Evolutionary conservation across 2,888 invertebrate species (phyloP), one percentile per base, ranked within the genome.

Genomic region (Folsomia candida): DNA sequence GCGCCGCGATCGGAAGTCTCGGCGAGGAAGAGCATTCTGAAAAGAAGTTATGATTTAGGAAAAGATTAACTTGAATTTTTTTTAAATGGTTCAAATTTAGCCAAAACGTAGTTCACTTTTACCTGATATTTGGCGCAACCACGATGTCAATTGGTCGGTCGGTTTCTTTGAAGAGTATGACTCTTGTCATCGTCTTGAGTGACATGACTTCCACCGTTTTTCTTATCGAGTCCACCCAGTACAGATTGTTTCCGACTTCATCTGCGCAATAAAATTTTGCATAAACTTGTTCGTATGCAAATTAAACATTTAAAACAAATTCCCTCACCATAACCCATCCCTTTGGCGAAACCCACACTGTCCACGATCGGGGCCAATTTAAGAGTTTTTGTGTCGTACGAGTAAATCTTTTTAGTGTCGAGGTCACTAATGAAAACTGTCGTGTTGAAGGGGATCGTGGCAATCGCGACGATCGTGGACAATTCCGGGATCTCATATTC

Each of bases 241-340:
- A 94, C 0, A 94, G 82, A 76, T 89, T 89, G 72, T 91, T 89
- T 0, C 90, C 88, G 9, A 88, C 84, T 77, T 88, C 86, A 84
- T 93, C 93, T 89, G 80, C 0, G 80, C 81, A 28, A 47, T 18
- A 47, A 47, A 47, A 47, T 47, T 9, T 47, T 47, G 18, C 9
- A 47, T 47, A 47, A n/a, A n/a, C n/a, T n/a, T n/a, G n/a, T n/a
- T n/a, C n/a, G n/a, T n/a, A n/a, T n/a, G n/a, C n/a, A n/a, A n/a
- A n/a, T n/a, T n/a, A n/a, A n/a, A n/a, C 54, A 29, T 68, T 62
- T 24, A 25, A 11, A 68, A 9, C 18, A 22, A 60, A 70, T 64
- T 47, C 29, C 78, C 81, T 83, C 82, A 87, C 87, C 87, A 78
- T 87, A 88, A 76, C 87, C 87, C 83, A 90, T 83, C 4, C 86